Evolutionary conservation across 2,113 vertebrate species (phyloP).

Genomic region (Dunckerocampus dactyliophorus): DNA sequence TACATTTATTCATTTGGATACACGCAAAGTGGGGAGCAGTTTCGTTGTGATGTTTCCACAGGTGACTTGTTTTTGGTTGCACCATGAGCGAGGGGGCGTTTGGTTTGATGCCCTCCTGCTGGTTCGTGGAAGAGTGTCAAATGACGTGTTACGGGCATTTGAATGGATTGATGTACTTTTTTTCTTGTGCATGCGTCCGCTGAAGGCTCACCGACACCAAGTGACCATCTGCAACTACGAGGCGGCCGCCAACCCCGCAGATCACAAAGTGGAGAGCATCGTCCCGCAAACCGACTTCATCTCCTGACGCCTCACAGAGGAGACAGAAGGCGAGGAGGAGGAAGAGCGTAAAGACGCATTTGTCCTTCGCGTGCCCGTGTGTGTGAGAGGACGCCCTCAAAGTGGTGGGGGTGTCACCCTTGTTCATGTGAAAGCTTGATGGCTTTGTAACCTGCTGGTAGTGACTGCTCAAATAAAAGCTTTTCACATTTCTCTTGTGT

Average conservation of each 20-base stretch:
- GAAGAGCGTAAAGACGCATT: slow-evolving; percentile 21
- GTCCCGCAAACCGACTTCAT: slow-evolving; percentile 92
- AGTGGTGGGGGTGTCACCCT: slow-evolving; percentile 29
- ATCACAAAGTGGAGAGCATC: slow-evolving; percentile 85
- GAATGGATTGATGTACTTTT: neutral
- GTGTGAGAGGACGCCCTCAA: neutral
- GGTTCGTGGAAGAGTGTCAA: neutral
- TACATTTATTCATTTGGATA: too few relatives aligned
- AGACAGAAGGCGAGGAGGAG: neutral
- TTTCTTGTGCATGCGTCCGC: neutral
- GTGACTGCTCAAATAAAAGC: too few relatives aligned
- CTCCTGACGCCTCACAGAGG: slow-evolving; percentile 64
- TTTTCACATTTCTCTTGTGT: too few relatives aligned
- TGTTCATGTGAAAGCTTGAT: slow-evolving; percentile 13
- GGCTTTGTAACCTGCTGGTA: too few relatives aligned
- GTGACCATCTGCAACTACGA: slow-evolving; percentile 98
- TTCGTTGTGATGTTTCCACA: too few relatives aligned
- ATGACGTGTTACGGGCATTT: neutral
- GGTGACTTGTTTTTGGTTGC: too few relatives aligned
- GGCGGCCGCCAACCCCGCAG: slow-evolving; percentile 88
- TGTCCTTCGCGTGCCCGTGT: slow-evolving; percentile 8
- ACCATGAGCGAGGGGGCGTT: too few relatives aligned
- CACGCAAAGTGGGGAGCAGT: too few relatives aligned
- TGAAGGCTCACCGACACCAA: slow-evolving; percentile 86
- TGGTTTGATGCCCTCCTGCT: neutral